phyloP scores from a whole-genome alignment of 2,113 vertebrate species.

The Antechinus flavipes region DNA sequence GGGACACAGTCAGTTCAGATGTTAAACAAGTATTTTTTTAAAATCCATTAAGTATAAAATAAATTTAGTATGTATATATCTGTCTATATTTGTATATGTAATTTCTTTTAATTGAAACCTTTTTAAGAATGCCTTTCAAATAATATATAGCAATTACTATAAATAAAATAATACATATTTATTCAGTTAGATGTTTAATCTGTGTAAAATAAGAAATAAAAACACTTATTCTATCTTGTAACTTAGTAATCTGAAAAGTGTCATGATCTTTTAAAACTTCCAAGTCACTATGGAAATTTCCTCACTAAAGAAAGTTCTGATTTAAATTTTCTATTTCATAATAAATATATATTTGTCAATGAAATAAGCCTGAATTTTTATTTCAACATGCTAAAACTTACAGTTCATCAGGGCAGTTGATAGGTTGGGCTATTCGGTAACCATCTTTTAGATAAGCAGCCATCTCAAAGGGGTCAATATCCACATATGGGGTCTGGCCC shows the following conservation, averaged over 20 bases:
- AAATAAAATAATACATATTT: not conserved
- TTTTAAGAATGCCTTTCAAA: not conserved
- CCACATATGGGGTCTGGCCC: slow-evolving; percentile 98
- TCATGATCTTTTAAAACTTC: not conserved
- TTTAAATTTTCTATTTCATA: not conserved
- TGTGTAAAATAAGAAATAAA: slow-evolving; percentile 9
- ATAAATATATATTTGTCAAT: not conserved
- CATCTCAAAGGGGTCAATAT: slow-evolving; percentile 99
- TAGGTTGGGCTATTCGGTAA: slow-evolving; percentile 98
- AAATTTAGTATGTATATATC: not conserved
- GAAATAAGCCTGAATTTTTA: not conserved
- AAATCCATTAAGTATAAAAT: not conserved
- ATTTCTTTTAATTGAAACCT: not conserved
- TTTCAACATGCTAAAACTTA: slow-evolving; percentile 81
- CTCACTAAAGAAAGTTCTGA: slow-evolving; percentile 22
- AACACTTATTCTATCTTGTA: not conserved
- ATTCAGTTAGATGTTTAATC: not conserved
- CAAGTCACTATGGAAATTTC: slow-evolving; percentile 6
- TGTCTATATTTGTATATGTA: not conserved
- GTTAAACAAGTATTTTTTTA: not conserved
- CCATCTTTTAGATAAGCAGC: slow-evolving; percentile 98
- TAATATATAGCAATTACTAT: not conserved
- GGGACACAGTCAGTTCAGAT: not conserved
- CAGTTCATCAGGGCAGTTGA: slow-evolving; percentile 99
- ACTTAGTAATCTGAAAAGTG: slow-evolving; percentile 8